phyloP scores from a whole-genome alignment of 1,140 invertebrate genomes.

The Pteromalus puparum region DNA sequence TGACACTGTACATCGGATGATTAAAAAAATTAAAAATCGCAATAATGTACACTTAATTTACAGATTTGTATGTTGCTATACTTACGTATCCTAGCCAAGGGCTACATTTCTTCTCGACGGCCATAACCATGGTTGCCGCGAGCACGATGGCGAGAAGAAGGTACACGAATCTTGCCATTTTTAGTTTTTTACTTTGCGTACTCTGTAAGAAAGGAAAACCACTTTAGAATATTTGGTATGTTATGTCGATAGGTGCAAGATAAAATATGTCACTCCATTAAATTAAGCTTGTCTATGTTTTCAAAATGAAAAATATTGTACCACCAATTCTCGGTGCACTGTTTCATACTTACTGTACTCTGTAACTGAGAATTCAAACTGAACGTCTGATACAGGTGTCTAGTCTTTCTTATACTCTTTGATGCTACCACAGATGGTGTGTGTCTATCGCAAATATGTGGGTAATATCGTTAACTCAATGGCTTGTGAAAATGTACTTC shows the following conservation, averaged over 20 bases:
- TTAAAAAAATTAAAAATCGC: not conserved
- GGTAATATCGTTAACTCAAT: not conserved
- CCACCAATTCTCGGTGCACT: not conserved
- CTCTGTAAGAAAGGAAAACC: not conserved
- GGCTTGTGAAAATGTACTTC: too few species aligned
- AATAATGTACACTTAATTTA: not conserved
- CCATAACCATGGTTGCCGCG: not conserved
- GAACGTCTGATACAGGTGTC: not conserved
- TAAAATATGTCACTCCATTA: too few species aligned
- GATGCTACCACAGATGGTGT: not conserved
- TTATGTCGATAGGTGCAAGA: too few species aligned
- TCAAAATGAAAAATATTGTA: not conserved
- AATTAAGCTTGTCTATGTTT: too few species aligned
- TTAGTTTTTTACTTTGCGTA: not conserved
- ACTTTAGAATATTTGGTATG: not conserved
- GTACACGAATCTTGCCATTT: not conserved
- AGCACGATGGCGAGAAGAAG: not conserved
- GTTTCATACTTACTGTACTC: not conserved
- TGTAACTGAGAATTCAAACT: not conserved
- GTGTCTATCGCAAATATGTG: not conserved
- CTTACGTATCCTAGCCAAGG: slow-evolving; percentile 32
- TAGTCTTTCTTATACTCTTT: not conserved
- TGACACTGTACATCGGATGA: slow-evolving; percentile 10
- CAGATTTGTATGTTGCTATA: not conserved
- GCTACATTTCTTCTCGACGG: not conserved